These are phyloP conservation scores for Carcina quercana DNA, from an alignment of 2,888 invertebrate species.

Conservation along the genomic window DNA sequence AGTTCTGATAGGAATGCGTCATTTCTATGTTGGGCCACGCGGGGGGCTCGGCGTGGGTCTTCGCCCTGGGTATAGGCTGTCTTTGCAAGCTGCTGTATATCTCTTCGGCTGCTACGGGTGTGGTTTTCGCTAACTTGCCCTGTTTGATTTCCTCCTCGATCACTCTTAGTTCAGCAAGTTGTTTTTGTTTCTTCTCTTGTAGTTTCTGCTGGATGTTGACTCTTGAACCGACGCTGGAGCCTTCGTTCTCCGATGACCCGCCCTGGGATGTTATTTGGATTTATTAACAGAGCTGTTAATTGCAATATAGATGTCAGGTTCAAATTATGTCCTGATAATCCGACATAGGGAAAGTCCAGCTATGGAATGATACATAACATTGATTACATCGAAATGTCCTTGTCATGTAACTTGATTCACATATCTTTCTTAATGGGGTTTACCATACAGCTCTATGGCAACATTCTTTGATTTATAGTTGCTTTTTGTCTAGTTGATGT, in stretches of 20 bases:
- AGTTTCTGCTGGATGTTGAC: conserved; percentile 91
- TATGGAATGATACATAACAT: no score
- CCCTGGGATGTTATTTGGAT: conserved; percentile 54
- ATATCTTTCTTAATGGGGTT: no score
- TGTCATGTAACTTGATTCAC: no score
- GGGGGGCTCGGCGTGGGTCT: conserved; percentile 77
- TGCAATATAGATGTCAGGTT: no score
- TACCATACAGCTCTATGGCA: no score
- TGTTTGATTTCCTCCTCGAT: conserved; percentile 90
- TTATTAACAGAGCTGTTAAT: no score
- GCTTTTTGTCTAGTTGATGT: no score
- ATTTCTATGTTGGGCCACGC: conserved; percentile 67
- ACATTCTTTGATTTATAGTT: no score
- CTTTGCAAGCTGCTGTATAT: conserved; percentile 67
- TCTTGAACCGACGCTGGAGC: conserved; percentile 81
- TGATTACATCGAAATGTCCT: no score
- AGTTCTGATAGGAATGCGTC: conserved; percentile 63
- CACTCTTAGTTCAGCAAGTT: conserved; percentile 85
- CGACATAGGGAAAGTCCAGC: no score
- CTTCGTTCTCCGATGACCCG: conserved; percentile 83
- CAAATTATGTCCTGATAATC: no score
- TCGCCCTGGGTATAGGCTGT: conserved; percentile 82
- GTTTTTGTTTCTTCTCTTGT: conserved; percentile 91
- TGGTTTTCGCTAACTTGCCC: conserved; percentile 80
- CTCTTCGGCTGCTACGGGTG: conserved; percentile 69